Percentiles rank a stretch among this genome's conserved stretches.
Evolutionary conservation across 2,113 vertebrate genomes (phyloP).

Genomic region (Saguinus midas): DNA sequence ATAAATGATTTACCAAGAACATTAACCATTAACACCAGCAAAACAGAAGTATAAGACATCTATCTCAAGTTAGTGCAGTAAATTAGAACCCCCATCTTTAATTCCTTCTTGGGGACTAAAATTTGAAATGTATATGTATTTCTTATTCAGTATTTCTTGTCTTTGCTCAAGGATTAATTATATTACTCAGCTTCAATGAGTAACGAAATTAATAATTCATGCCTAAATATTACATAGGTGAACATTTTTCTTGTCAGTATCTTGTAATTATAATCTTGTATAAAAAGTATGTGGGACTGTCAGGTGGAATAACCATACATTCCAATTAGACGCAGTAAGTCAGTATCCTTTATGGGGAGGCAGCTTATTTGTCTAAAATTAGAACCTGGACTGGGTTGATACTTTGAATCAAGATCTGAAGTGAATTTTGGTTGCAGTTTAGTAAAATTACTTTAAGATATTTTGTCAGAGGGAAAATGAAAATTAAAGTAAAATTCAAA

Average conservation of each 20-base stretch:
- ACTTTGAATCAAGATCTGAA: background rate
- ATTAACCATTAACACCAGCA: background rate
- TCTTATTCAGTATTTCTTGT: background rate
- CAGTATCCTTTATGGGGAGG: background rate
- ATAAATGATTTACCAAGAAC: background rate
- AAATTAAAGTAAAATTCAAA: conserved; percentile 14
- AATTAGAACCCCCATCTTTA: background rate
- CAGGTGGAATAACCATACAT: background rate
- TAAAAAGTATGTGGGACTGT: background rate
- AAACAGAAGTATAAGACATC: background rate
- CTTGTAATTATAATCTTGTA: conserved; percentile 36
- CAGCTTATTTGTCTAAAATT: background rate
- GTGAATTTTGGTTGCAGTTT: background rate
- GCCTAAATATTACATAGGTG: background rate
- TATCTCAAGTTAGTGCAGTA: background rate
- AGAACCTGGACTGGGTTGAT: background rate
- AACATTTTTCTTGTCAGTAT: background rate
- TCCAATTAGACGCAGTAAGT: background rate
- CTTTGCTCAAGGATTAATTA: conserved; percentile 35
- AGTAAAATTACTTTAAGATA: conserved; percentile 13
- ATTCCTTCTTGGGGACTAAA: background rate
- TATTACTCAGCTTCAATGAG: background rate
- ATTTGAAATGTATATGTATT: background rate
- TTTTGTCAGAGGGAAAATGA: conserved; percentile 7
- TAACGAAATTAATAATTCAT: conserved; percentile 53